phyloP scores from a whole-genome alignment of 2,888 invertebrate genomes.

The Corbicula japonica region DNA sequence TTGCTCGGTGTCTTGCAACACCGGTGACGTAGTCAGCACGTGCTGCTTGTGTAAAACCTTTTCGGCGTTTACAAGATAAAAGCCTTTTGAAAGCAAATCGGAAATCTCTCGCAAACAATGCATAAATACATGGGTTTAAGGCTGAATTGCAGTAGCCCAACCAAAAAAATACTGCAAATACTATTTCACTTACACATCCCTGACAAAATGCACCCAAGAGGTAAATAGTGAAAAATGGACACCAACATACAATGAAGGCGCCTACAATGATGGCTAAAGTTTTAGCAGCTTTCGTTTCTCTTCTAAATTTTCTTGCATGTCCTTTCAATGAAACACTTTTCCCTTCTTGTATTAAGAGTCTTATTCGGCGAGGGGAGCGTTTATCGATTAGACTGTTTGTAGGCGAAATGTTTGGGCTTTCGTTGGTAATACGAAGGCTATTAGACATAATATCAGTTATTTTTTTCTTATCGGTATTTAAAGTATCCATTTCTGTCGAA shows the following conservation, averaged over 20 bases:
- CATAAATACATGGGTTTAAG: conserved; percentile 97
- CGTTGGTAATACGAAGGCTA: conserved; percentile 6
- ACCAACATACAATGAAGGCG: conserved; percentile 98
- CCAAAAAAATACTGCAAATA: conserved; percentile 98
- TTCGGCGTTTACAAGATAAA: conserved; percentile 87
- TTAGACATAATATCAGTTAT: conserved; percentile 5
- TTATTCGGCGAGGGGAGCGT: conserved; percentile 38
- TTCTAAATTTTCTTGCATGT: conserved; percentile 92
- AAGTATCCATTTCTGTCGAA: conserved; percentile 42
- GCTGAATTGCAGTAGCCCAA: conserved; percentile 99
- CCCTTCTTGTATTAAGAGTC: conserved; percentile 53
- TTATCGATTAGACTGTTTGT: conserved; percentile 9
- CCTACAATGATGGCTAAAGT: conserved; percentile 99
- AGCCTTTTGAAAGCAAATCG: conserved; percentile 97
- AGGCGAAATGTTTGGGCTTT: conserved; percentile 6
- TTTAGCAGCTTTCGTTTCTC: conserved; percentile 99
- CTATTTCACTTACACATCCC: conserved; percentile 91
- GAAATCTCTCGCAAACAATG: conserved; percentile 97
- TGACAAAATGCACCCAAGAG: conserved; percentile 94
- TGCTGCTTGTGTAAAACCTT: conserved; percentile 50
- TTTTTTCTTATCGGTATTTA: conserved; percentile 28
- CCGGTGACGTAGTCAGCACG: conserved; percentile 59
- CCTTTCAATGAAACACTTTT: conserved; percentile 91
- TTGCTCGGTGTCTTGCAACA: conserved; percentile 27
- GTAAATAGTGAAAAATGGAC: conserved; percentile 98